Evolutionary conservation across 2,113 vertebrate genomes (phyloP).

Genomic region (Dolichallabes microphthalmus): DNA sequence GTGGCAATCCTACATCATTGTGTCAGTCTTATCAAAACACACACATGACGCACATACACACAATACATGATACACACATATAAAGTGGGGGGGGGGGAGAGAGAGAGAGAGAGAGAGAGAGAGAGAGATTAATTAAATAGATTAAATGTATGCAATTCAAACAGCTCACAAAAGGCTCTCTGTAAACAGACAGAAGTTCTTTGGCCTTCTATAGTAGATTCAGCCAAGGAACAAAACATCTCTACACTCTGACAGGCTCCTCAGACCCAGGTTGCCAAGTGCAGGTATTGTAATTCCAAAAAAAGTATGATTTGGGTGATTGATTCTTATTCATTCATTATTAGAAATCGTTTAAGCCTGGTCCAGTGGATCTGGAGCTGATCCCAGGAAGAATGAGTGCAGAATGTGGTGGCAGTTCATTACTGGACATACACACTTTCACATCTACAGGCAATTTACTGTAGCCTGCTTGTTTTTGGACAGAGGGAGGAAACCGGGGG

Average conservation of each 20-base stretch:
- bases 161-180: slow-evolving; percentile 4
- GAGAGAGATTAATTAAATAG: slow-evolving; percentile 9
- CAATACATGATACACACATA: not conserved
- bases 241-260: not conserved
- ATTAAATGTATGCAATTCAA: slow-evolving; percentile 21
- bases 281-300: not conserved
- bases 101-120: not conserved
- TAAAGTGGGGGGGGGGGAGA: not conserved
- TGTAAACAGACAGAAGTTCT: slow-evolving; percentile 8
- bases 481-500: not conserved
- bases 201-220: not conserved
- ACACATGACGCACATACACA: not conserved
- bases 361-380: not conserved
- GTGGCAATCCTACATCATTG: slow-evolving; percentile 52
- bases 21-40: slow-evolving; percentile 26
- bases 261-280: not conserved
- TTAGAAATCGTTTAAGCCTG: not conserved
- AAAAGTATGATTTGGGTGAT: not conserved
- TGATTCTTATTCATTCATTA: not conserved
- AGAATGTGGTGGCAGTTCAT: not conserved
- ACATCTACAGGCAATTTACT: not conserved
- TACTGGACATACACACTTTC: not conserved
- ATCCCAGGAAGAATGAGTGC: not conserved
- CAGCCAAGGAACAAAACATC: not conserved
- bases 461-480: not conserved